Evolutionary conservation across 2,797 vertebrate species (phyloP).

Genomic region (Myiotriccus ornatus): DNA sequence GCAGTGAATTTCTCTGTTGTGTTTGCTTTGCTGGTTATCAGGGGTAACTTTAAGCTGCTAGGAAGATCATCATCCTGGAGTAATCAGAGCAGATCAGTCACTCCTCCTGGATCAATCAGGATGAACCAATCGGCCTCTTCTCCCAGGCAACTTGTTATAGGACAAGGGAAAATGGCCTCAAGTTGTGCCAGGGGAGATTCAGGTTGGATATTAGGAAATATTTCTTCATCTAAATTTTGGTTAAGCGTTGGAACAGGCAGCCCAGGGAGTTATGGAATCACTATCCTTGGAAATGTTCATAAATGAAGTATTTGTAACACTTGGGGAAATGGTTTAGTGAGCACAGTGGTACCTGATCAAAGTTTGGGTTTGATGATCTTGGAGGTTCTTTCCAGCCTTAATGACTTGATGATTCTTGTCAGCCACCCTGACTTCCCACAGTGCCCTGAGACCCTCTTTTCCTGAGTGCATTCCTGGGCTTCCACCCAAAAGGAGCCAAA

Average conservation of each 20-base stretch:
- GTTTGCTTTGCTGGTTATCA: background rate
- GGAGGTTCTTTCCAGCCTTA: background rate
- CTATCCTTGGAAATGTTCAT: background rate
- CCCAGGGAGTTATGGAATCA: background rate
- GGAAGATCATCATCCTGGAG: background rate
- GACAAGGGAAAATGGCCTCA: background rate
- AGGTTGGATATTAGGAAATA: background rate
- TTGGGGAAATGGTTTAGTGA: background rate
- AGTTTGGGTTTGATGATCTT: background rate
- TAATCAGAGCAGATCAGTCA: background rate
- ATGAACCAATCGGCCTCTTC: background rate
- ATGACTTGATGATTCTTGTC: no score
- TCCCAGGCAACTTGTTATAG: background rate
- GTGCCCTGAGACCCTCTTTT: background rate
- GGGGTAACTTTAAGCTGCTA: background rate
- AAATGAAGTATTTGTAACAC: background rate
- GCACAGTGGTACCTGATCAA: background rate
- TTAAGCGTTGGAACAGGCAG: background rate
- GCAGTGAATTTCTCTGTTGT: background rate
- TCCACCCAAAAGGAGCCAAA: background rate
- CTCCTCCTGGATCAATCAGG: background rate
- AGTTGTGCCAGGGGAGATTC: background rate
- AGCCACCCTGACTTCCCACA: background rate
- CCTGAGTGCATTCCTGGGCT: background rate
- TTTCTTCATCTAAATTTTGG: background rate